phyloP scores from a whole-genome alignment of 2,113 vertebrate species.

The Corythornis madagascariensis region DNA sequence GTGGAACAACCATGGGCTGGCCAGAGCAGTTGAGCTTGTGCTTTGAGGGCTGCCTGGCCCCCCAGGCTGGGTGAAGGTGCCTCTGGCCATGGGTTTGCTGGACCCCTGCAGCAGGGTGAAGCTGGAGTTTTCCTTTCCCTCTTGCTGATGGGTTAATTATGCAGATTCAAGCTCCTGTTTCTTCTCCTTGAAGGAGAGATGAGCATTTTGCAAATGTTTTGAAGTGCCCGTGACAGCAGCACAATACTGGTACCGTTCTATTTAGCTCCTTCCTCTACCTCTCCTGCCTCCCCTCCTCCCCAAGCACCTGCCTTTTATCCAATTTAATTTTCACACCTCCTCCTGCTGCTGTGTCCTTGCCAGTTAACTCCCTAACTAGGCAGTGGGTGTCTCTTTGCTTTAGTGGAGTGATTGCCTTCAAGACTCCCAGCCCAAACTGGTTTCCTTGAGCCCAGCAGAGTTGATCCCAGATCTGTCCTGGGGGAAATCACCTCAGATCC shows the following conservation, averaged over 20 bases:
- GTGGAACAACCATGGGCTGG: background rate
- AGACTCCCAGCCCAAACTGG: background rate
- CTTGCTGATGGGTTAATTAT: background rate
- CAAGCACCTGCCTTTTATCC: slow-evolving; percentile 52
- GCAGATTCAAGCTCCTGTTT: background rate
- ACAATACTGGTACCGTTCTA: background rate
- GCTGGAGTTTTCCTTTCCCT: rapidly evolving
- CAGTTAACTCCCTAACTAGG: background rate
- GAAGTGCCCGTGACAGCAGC: background rate
- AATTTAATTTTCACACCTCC: slow-evolving; percentile 69
- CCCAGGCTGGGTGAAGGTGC: rapidly evolving
- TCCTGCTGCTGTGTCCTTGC: slow-evolving; percentile 7
- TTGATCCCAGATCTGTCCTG: background rate
- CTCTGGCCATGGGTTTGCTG: background rate
- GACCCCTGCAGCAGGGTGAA: background rate
- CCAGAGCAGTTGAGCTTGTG: background rate
- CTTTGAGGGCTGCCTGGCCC: background rate
- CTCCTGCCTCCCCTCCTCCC: background rate
- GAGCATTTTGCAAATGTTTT: background rate
- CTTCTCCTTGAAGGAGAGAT: background rate
- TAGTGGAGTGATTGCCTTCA: background rate
- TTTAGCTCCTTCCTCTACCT: background rate
- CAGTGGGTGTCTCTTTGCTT: background rate
- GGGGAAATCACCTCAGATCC: background rate
- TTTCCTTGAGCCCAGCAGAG: background rate